phyloP scores from a whole-genome alignment of 1,140 invertebrate genomes.

The Drosophila sulfurigaster region DNA sequence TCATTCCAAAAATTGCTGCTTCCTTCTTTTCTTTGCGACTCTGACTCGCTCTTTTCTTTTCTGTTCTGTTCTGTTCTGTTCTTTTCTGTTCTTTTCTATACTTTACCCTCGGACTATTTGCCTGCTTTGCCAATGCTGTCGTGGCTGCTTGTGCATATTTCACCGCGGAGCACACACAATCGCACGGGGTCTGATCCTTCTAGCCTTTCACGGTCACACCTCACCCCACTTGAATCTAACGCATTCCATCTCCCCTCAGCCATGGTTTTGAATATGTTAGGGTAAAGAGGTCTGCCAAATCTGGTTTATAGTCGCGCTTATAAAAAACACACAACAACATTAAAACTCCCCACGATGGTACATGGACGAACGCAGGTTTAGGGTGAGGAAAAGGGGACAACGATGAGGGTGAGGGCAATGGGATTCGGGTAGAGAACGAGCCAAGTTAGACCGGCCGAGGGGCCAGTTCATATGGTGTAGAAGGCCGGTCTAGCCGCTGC shows the following conservation, averaged over 20 bases:
- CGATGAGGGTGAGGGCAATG: background rate
- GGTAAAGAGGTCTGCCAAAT: conserved; percentile 70
- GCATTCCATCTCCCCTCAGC: background rate
- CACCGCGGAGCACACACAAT: conserved; percentile 41
- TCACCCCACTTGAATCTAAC: conserved; percentile 1
- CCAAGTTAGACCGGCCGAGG: conserved; percentile 14
- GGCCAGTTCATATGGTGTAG: conserved; percentile 21
- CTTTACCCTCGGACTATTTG: background rate
- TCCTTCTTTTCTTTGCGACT: conserved; percentile 43
- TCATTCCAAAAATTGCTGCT: conserved; percentile 63
- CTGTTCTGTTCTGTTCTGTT: conserved; percentile 12
- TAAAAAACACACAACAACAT: conserved; percentile 54
- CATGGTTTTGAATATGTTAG: conserved; percentile 37
- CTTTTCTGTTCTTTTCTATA: conserved; percentile 40
- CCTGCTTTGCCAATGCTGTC: background rate
- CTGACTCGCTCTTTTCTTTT: background rate
- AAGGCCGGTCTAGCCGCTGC: conserved; percentile 48
- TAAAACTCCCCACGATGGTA: conserved; percentile 49
- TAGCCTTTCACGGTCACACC: conserved; percentile 30
- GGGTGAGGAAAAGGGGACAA: conserved; percentile 13
- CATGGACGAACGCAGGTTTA: background rate
- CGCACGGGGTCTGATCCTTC: conserved; percentile 20
- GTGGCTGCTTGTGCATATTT: conserved; percentile 37
- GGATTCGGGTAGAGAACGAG: conserved; percentile 15
- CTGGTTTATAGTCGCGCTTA: conserved; percentile 76